phyloP scores from a whole-genome alignment of 2,797 vertebrate genomes.

The Danio choprae region DNA sequence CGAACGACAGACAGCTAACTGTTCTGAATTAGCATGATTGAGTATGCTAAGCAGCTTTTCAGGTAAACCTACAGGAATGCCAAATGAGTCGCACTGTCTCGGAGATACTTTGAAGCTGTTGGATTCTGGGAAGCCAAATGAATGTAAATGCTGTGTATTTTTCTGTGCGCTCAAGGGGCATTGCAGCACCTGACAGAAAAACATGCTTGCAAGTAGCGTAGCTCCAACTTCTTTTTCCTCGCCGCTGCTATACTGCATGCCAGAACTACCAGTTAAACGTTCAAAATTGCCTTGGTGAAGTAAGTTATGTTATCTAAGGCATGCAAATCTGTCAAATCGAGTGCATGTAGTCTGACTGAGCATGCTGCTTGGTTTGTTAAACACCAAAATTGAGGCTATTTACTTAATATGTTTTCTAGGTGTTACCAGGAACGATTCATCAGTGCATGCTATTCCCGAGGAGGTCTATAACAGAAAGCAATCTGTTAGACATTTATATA shows the following conservation, averaged over 20 bases:
- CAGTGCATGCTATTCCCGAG: background rate
- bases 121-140: slow-evolving; percentile 57
- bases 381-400: background rate
- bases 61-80: slow-evolving; percentile 75
- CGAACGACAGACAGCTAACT: slow-evolving; percentile 72
- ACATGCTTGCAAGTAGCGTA: background rate
- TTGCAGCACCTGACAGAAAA: background rate
- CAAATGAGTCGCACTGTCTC: slow-evolving; percentile 70
- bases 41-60: slow-evolving; percentile 77
- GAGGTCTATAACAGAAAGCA: background rate
- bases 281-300: background rate
- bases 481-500: background rate
- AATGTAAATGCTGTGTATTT: slow-evolving; percentile 67
- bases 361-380: slow-evolving; percentile 3
- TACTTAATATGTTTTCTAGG: background rate
- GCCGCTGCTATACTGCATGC: background rate
- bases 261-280: background rate
- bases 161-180: slow-evolving; percentile 32
- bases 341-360: background rate
- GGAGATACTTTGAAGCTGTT: slow-evolving; percentile 75
- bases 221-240: background rate
- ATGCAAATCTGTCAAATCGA: background rate
- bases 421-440: background rate
- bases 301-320: background rate
- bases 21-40: slow-evolving; percentile 79